These are phyloP conservation scores for Blera fallax DNA, from an alignment of 2,888 invertebrate genomes.

Conservation along the genomic window DNA sequence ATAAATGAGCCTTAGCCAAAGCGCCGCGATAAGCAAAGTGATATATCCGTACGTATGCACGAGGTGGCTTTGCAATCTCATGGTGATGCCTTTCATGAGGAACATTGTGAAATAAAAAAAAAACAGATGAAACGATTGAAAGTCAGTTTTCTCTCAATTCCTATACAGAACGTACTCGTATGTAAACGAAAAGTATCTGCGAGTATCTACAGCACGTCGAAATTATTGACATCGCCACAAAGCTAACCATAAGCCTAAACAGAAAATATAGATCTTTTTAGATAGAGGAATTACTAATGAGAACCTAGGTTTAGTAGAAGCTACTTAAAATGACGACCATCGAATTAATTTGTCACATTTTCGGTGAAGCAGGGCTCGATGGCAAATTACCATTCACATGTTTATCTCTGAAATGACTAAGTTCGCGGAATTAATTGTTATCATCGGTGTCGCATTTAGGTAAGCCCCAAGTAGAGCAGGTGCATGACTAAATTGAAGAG, in stretches of 20 bases:
- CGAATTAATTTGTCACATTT: not conserved
- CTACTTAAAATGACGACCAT: not conserved
- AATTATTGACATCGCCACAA: not conserved
- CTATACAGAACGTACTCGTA: too few species aligned
- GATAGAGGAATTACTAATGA: not conserved
- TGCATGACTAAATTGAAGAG: not conserved
- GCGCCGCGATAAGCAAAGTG: not conserved
- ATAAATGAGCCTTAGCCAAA: not conserved
- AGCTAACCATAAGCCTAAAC: not conserved
- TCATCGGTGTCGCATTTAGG: not conserved
- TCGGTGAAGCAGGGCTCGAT: not conserved
- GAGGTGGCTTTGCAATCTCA: not conserved
- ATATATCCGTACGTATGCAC: not conserved
- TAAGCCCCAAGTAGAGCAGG: not conserved
- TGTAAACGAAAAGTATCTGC: too few species aligned
- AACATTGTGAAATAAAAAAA: too few species aligned
- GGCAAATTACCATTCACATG: not conserved
- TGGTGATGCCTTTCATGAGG: not conserved
- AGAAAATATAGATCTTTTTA: not conserved
- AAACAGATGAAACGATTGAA: too few species aligned
- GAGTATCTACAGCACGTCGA: too few species aligned
- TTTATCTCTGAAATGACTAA: not conserved
- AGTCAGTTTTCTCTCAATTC: too few species aligned
- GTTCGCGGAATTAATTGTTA: not conserved
- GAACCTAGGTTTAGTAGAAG: not conserved